Conservation (phyloP, 2,113 vertebrate genomes). For the Peromyscus leucopus region DNA sequence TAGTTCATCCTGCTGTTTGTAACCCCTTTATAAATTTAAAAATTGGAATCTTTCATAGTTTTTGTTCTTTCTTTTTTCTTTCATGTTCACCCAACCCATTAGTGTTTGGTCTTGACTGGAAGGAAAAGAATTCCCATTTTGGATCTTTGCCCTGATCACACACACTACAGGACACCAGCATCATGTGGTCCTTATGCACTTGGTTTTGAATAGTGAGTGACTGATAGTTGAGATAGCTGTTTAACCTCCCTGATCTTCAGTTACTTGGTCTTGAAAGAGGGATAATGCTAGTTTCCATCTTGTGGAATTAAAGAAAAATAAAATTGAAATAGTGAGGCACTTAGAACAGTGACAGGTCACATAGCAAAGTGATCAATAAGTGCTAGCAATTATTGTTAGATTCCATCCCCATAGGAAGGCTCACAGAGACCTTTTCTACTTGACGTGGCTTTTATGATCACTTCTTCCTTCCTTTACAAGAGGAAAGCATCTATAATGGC, state of each 20-base stretch:
- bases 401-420: neutral
- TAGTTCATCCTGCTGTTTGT: neutral
- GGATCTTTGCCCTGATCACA: neutral
- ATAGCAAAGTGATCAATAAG: conserved; percentile 10
- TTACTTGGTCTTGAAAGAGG: neutral
- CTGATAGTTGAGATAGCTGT: neutral
- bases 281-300: neutral
- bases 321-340: neutral
- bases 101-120: neutral
- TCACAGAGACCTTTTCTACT: neutral
- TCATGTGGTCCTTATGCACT: neutral
- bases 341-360: neutral
- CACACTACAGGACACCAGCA: neutral
- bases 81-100: neutral
- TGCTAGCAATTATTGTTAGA: neutral
- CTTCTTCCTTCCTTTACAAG: neutral
- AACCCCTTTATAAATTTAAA: neutral
- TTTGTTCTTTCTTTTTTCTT: conserved; percentile 2
- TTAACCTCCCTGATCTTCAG: neutral
- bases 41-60: neutral
- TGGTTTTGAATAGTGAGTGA: neutral
- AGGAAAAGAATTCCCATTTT: neutral
- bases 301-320: neutral
- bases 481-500: neutral
- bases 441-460: neutral